Percentiles rank a stretch among this genome's conserved stretches.
phyloP scores from a whole-genome alignment of 1,140 invertebrate genomes.

The Neocloeon triangulifer region DNA sequence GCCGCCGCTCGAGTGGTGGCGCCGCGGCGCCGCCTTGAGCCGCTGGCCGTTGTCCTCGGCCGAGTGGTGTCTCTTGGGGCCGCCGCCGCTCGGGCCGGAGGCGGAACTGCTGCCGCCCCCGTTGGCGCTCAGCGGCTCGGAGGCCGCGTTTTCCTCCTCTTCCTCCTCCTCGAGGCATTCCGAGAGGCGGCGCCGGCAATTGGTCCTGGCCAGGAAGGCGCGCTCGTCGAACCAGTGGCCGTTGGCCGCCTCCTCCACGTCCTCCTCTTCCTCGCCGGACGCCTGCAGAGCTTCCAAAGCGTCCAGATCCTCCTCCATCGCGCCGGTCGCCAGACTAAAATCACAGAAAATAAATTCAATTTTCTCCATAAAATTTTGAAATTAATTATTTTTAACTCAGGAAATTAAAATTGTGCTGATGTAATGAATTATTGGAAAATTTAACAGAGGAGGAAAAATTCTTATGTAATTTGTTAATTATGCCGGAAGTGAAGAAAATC shows the following conservation, averaged over 20 bases:
- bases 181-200: conserved; percentile 44
- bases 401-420: no score
- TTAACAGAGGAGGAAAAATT: no score
- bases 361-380: no score
- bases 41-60: conserved; percentile 13
- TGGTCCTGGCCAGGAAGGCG: conserved; percentile 35
- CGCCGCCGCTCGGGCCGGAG: conserved; percentile 13
- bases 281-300: no score
- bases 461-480: no score
- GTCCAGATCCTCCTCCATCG: no score
- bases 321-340: no score
- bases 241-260: conserved; percentile 21
- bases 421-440: no score
- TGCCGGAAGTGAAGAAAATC: no score
- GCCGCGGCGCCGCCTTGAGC: not conserved
- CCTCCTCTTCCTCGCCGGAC: conserved; percentile 12
- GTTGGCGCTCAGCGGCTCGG: conserved; percentile 12
- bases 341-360: no score
- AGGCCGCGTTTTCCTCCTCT: conserved; percentile 33
- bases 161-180: conserved; percentile 64
- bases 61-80: conserved; percentile 23
- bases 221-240: conserved; percentile 40
- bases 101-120: conserved; percentile 16
- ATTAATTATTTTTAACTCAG: no score
- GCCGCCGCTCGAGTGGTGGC: conserved; percentile 17